Base-by-base conservation (phyloP, 2,113 vertebrate species). In the Cyanistes caeruleus region DNA sequence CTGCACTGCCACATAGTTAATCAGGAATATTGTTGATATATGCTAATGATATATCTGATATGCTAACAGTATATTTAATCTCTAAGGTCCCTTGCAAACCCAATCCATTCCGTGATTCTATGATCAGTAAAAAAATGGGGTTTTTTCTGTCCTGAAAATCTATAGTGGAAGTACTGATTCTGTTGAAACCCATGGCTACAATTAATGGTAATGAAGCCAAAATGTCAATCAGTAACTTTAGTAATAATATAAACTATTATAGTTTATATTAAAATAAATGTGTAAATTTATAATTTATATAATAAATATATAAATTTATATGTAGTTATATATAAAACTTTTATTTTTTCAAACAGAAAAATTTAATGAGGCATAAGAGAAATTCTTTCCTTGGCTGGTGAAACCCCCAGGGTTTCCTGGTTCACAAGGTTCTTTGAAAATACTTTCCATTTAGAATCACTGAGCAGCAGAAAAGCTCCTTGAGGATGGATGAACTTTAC, bases 401-500 rank as follows among this genome's bases (percentile, higher is more conserved):
- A 92, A 84, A 64, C 16, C 48, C 83, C 25, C 14, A 46, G 76
- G 64, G n/a, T 49, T 84, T 93, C 76, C 65, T 90, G 48, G 41
- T 94, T 90, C 41, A 35, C 76, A 86, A 69, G 31, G 44, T 86
- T 80, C 78, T 90, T 86, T 81, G 70, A 83, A 87, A 84, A 89
- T 73, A 22, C 35, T 79, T 91, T 89, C 64, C 41, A 41, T 41
- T 90, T 93, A 56, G 72, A 94, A 84, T 89, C 75, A 63, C 37
- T 58, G 33, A 94, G 76, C 44, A 88, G 43, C 76, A 91, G 69
- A 31, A 92, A 68, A 60, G 20, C 52, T 84, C 44, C 64, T 77
- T 64, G 76, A 93, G 85, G 64, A 72, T 64, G 37, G 83, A 64
- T 94, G 88, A 94, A 84, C 55, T 94, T 96, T 55, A 52, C 41